Evolutionary conservation across 2,888 invertebrate species (phyloP).

Genomic region (Melinaea menophilus): DNA sequence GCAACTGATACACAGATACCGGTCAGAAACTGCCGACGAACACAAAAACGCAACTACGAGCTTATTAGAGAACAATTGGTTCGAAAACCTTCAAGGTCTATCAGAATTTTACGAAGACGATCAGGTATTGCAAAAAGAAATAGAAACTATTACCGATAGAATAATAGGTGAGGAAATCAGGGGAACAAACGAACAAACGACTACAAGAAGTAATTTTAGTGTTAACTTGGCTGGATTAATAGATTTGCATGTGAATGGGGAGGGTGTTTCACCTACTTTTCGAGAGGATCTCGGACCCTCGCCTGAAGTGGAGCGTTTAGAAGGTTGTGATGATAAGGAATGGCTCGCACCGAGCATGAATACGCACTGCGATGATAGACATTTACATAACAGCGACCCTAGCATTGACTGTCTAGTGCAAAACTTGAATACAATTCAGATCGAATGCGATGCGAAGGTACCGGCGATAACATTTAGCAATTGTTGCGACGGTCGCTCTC

Average conservation of each 20-base stretch:
- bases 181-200: constrained; percentile 38
- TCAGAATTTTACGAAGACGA: constrained; percentile 75
- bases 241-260: constrained; percentile 60
- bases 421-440: constrained; percentile 56
- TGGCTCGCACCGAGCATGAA: constrained; percentile 71
- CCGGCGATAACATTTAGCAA: constrained; percentile 73
- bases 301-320: constrained; percentile 51
- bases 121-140: constrained; percentile 53
- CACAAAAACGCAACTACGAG: constrained; percentile 44
- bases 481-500: constrained; percentile 61
- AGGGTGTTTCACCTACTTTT: constrained; percentile 53
- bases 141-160: constrained; percentile 60
- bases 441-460: constrained; percentile 62
- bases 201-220: constrained; percentile 52
- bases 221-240: constrained; percentile 68
- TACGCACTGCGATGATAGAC: constrained; percentile 57
- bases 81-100: constrained; percentile 64
- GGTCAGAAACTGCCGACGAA: constrained; percentile 46
- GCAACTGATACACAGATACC: constrained; percentile 62
- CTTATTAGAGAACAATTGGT: constrained; percentile 57
- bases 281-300: constrained; percentile 53
- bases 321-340: constrained; percentile 67
- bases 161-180: constrained; percentile 55
- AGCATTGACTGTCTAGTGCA: constrained; percentile 59
- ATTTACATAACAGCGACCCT: constrained; percentile 41